A percentile compares a stretch with the other conserved stretches of the same genome.
Conservation (phyloP, 2,888 invertebrate species). For the Globia sparganii region DNA sequence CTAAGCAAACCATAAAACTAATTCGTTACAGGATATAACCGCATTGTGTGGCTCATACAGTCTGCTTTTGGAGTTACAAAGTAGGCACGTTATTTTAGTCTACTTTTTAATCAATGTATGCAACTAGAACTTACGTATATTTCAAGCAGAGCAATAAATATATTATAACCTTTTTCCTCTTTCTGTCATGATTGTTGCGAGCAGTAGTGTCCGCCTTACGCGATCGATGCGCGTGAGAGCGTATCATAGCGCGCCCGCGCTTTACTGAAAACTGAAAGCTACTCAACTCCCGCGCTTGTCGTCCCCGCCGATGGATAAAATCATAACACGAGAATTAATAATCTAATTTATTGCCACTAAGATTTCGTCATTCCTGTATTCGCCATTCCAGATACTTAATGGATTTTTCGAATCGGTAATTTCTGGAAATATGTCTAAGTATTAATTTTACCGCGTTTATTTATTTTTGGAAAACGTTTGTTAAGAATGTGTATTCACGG, state of each 20-base stretch:
- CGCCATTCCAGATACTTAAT: conserved; percentile 29
- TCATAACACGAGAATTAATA: conserved; percentile 69
- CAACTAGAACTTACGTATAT: conserved; percentile 4
- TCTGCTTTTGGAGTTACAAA: conserved; percentile 36
- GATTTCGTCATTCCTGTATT: conserved; percentile 36
- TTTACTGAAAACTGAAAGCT: conserved; percentile 79
- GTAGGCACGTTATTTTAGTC: conserved; percentile 15
- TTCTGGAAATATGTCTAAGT: conserved; percentile 34
- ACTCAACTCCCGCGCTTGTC: conserved; percentile 72
- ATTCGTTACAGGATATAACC: conserved; percentile 58
- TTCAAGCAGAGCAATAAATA: conserved; percentile 20
- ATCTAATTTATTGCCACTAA: conserved; percentile 55
- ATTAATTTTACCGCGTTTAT: conserved; percentile 34
- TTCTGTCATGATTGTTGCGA: conserved; percentile 76
- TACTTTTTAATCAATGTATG: conserved; percentile 22
- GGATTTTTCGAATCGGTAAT: conserved; percentile 36
- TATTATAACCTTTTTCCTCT: conserved; percentile 73
- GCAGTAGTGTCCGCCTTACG: conserved; percentile 65
- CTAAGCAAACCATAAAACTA: conserved; percentile 39
- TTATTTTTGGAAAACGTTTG: conserved; percentile 24
- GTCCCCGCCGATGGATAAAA: conserved; percentile 71
- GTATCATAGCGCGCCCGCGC: conserved; percentile 77
- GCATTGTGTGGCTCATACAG: conserved; percentile 31
- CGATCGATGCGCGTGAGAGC: conserved; percentile 73
- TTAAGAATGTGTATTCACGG: conserved; percentile 34